Evolutionary conservation across 2,888 invertebrate genomes (phyloP), one percentile per base, ranked within the genome.

Genomic region (Scrobipalpa atriplicella): DNA sequence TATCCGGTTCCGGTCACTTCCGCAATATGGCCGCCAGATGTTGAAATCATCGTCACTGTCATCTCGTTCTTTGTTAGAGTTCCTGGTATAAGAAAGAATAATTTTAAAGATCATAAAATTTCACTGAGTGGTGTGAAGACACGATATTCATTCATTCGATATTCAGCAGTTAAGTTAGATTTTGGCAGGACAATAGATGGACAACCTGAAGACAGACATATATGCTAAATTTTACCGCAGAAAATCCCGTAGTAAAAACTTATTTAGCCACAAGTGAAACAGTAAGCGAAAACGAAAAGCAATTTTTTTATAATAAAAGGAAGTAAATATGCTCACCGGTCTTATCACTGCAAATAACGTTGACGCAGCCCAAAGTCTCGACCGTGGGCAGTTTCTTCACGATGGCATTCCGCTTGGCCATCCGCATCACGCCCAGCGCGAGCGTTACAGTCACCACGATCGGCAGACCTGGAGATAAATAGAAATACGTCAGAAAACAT

Each of bases 371-470:
- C 66, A 99, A 89, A 0, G 99, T 99, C 93, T 99, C 99, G 0
- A 99, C 99, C 0, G 99, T 99, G 38, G 99, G 99, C 74, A 99
- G 90, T 86, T 99, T 98, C 91, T 99, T 99, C 13, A 99, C 98
- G 71, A 99, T 99, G 0, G 97, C 98, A 83, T 99, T 98, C 39
- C 98, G 94, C 81, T 98, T 98, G 0, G 99, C 99, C 99, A 99
- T 99, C 71, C 99, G 94, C 97, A 99, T 99, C 2, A 99, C 99
- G 5, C 99, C 99, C 58, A 99, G 93, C 0, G 99, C 99, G 69
- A 99, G 87, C 0, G 99, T 99, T 56, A 99, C 99, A 0, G 99
- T 99, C 1, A 99, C 99, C 65, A 99, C 99, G 75, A 99, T 99
- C 0, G 99, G 99, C 39, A 99, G 93, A 72, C 99, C 98, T 94